A percentile compares a stretch with the other conserved stretches of the same genome.
Evolutionary conservation across 2,113 vertebrate genomes (phyloP).

Genomic region (Serilophus lunatus): DNA sequence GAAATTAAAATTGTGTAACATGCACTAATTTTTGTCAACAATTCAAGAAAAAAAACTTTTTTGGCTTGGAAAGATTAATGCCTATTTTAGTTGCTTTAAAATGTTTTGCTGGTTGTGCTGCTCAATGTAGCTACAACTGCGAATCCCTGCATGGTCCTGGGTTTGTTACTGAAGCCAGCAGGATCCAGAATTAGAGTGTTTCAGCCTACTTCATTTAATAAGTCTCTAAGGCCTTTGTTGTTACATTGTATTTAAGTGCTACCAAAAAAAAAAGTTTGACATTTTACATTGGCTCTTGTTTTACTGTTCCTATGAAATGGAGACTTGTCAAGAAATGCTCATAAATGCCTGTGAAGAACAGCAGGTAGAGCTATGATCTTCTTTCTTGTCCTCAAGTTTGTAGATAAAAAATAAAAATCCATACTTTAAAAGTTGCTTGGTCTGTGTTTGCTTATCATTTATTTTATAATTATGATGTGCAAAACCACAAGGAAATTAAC

Average conservation of each 20-base stretch:
- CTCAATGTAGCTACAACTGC: not conserved
- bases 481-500: not conserved
- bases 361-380: not conserved
- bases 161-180: not conserved
- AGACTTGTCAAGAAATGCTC: not conserved
- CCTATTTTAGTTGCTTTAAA: not conserved
- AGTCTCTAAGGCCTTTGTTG: not conserved
- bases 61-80: constrained; percentile 9
- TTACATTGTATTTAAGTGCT: not conserved
- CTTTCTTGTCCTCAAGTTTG: not conserved
- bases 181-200: not conserved
- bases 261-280: not conserved
- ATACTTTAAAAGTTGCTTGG: not conserved
- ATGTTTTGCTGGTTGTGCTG: not conserved
- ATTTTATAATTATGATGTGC: not conserved
- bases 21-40: not conserved
- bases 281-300: not conserved
- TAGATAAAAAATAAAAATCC: not conserved
- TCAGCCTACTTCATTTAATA: not conserved
- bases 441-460: not conserved
- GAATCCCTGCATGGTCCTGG: not conserved
- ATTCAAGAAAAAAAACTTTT: constrained; percentile 6
- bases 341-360: not conserved
- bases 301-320: not conserved
- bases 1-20: not conserved